Evolutionary conservation across 1,140 invertebrate genomes (phyloP), one percentile per base, ranked within the genome.

Genomic region (Heliconius hewitsoni): DNA sequence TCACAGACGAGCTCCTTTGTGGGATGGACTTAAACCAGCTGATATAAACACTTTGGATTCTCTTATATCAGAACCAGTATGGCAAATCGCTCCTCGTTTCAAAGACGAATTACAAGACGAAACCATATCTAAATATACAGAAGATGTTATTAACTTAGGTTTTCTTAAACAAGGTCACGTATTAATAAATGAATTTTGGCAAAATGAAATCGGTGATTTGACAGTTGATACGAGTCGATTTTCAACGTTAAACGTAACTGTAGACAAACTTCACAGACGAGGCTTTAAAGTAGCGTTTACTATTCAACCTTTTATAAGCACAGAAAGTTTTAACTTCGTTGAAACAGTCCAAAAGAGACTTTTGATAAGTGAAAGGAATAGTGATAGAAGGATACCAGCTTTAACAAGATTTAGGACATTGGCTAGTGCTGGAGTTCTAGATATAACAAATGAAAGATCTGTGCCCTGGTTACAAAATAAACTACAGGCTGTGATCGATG

Each of bases 211-310:
- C 8, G 98, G 98, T 0, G 98, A 98, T 90, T 96, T 98, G 60
- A 95, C 96, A 1, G 94, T 98, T 13, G 97, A 98, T 87, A 93
- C 94, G 2, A 94, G 94, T 11, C 89, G 97, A 66, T 98, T 98
- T 87, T 96, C 97, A 16, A 96, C 96, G 0, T 96, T 98, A 85
- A 96, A 96, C 52, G 96, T 97, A 77, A 98, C 97, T 4, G 96
- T 98, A 8, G 96, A 97, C 84, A 97, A 98, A 70, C 96, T 98
- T 37, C 97, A 97, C 80, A 95, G 98, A 52, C 95, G 98, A 84
- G 98, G 98, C 3, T 98, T 98, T 76, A 96, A 97, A 89, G 97
- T 98, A 34, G 97, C 97, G 0, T 96, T 98, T 82, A 97, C 97
- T 0, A 96, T 98, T 3, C 97, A 98, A 83, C 98, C 98, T 0